Base-by-base conservation (phyloP, 30 jellyfish, hydroid and myxozoan species). In the Aurelia coerulea region DNA sequence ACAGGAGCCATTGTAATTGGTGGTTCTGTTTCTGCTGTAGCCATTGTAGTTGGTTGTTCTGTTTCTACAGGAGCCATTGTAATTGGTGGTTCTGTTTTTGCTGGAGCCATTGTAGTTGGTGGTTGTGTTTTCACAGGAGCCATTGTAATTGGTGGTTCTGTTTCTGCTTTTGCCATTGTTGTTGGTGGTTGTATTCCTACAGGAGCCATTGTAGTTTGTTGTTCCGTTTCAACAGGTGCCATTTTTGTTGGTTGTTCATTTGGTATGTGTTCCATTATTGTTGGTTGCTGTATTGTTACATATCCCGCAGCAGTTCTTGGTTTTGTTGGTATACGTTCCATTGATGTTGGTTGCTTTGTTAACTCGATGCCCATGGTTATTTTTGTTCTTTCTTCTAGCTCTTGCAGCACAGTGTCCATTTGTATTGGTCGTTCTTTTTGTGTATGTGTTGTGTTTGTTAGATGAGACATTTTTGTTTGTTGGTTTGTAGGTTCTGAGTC, bases 31-130 rank as follows among this genome's bases (percentile, higher is more conserved):
- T 53, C 5, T 35, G 13, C 37, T 2, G 59, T 3, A 1, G 75
- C 75, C 33, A 35, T 68, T 32, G 58, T 68, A n/a, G 58, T 68
- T 68, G 78, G 49, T 2, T 2, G 49, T 37, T 37, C 49, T 37
- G 49, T 37, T 37, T 37, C 5, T 37, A 37, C 49, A 37, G 49
- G 49, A 2, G 49, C 49, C 49, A 37, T 37, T 37, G 49, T 37
- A 37, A 4, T 68, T 68, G 78, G 11, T 23, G 56, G 58, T 68
- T 68, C 78, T 18, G 78, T 68, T 8, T 53, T 53, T 23, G 13
- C 75, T 1, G 39, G 39, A 4, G 75, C 75, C 75, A 13, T 23
- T 65, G 75, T 16, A 13, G 33, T 65, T 65, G 75, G 14, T 5
- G 39, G 39, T 18, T 13, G 37, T 18, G 75, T 65, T 65, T 9